Base-by-base conservation (phyloP, 2,113 vertebrate species). In the Silurus glanis region DNA sequence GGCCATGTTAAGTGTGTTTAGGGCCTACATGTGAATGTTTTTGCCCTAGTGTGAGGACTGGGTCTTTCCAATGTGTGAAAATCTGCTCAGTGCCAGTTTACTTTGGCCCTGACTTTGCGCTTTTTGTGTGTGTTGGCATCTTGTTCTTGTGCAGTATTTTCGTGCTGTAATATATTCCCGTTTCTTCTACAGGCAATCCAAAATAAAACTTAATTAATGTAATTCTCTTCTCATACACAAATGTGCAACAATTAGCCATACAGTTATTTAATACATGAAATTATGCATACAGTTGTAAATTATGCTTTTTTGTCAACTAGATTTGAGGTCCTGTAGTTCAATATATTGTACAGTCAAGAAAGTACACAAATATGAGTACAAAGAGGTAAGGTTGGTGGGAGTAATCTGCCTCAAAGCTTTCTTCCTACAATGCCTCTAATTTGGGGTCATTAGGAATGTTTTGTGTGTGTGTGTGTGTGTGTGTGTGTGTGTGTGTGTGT, bases 51-150 rank as follows among this genome's bases (percentile, higher is more conserved):
- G 79, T 79, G 91, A 87, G 89, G 82, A 88, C 88, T 82, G 87
- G 89, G 90, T 91, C 88, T 88, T 90, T 86, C 90, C 78, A 85
- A 94, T 88, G 93, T 94, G 93, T 92, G 88, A 94, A 92, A 92
- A 91, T 90, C 62, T 78, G 84, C 80, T 64, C 62, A 59, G 89
- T 91, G 91, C 92, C 92, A 92, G 90, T 90, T 92, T 85, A 80
- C 92, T 92, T 94, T 94, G 93, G 93, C 90, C 86, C 4, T 0
- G 66, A 4, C 21, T 5, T 51, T 71, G 47, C 58, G 71, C 84
- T 82, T 85, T 87, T 71, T 91, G 90, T 91, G 83, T 87, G 87
- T 84, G 72, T 91, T 91, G 90, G 90, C 90, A 87, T 87, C 83
- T 89, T 28, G 84, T 80, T 89, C 86, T 83, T 51, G 80, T 89